Conservation (phyloP, 1,140 invertebrate species). For the Oryzaephilus surinamensis region DNA sequence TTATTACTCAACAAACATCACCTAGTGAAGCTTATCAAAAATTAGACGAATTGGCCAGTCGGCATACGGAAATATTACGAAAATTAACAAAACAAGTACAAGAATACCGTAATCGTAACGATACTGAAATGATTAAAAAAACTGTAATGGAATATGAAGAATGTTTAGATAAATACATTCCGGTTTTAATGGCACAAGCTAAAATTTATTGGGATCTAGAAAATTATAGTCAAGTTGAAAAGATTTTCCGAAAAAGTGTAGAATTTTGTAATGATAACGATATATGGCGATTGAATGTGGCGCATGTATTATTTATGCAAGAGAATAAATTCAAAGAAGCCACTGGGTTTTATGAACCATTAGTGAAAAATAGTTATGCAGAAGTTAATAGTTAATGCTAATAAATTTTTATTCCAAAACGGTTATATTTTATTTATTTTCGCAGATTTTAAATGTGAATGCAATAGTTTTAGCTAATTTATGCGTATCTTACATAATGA, state of each 20-base stretch:
- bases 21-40: slow-evolving; percentile 95
- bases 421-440: slow-evolving; percentile 23
- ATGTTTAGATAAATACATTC: slow-evolving; percentile 68
- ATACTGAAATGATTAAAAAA: slow-evolving; percentile 81
- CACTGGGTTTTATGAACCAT: slow-evolving; percentile 95
- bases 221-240: slow-evolving; percentile 90
- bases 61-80: slow-evolving; percentile 80
- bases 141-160: slow-evolving; percentile 90
- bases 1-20: slow-evolving; percentile 95
- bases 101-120: slow-evolving; percentile 76
- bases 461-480: slow-evolving; percentile 96
- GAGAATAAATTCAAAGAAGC: slow-evolving; percentile 98
- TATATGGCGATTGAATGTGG: slow-evolving; percentile 94
- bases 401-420: slow-evolving; percentile 4
- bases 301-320: slow-evolving; percentile 98
- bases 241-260: slow-evolving; percentile 89
- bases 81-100: slow-evolving; percentile 90
- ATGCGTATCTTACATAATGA: slow-evolving; percentile 99
- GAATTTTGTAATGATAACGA: slow-evolving; percentile 98
- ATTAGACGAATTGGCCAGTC: slow-evolving; percentile 88
- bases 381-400: slow-evolving; percentile 47
- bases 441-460: slow-evolving; percentile 89
- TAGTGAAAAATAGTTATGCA: slow-evolving; percentile 94
- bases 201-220: slow-evolving; percentile 98
- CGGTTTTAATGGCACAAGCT: slow-evolving; percentile 96